Evolutionary conservation across 2,113 vertebrate species (phyloP).

Genomic region (Ceyx margarethae): DNA sequence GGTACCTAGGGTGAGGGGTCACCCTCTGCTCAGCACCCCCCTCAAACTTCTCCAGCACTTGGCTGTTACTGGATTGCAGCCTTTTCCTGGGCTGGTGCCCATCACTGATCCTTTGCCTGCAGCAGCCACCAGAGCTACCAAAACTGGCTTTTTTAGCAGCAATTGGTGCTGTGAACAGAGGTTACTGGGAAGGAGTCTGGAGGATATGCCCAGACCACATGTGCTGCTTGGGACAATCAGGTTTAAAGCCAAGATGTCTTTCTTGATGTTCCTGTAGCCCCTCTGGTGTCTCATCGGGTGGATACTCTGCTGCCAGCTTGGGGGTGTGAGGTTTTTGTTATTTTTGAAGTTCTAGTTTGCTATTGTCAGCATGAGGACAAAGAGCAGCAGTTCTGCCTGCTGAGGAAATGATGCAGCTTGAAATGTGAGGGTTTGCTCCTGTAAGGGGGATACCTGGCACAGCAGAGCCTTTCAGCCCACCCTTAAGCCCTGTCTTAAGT

Average conservation of each 20-base stretch:
- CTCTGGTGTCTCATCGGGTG: background rate
- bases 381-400: background rate
- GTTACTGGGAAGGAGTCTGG: fast-evolving
- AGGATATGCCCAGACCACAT: background rate
- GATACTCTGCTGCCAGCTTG: background rate
- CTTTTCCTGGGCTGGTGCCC: background rate
- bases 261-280: background rate
- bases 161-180: background rate
- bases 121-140: background rate
- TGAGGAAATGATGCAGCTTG: background rate
- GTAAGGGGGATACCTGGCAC: background rate
- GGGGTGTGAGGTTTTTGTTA: background rate
- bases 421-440: background rate
- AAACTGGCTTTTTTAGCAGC: background rate
- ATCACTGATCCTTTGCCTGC: fast-evolving
- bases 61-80: fast-evolving
- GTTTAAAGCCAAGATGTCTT: background rate
- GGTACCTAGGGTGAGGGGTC: background rate
- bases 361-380: background rate
- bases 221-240: background rate
- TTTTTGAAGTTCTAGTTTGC: background rate
- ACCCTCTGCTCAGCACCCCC: background rate
- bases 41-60: background rate
- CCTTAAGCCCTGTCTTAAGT: background rate
- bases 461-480: background rate